These are phyloP conservation scores for Drosophila mauritiana DNA, from an alignment of 1,140 invertebrate species.

Conservation along the genomic window DNA sequence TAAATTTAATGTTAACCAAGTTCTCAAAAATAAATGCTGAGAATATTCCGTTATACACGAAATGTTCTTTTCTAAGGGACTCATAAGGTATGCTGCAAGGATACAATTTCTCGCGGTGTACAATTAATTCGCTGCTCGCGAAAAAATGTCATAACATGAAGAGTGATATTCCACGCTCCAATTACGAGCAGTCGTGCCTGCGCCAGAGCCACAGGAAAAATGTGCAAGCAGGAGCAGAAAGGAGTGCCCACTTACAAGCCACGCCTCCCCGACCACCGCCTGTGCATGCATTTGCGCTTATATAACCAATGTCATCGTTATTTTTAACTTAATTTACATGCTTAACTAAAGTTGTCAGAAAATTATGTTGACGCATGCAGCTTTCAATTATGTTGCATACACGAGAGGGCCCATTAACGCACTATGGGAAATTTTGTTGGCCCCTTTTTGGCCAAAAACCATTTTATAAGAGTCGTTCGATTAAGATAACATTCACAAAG, in stretches of 20 bases:
- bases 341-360: slow-evolving; percentile 83
- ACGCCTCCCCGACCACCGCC: slow-evolving; percentile 3
- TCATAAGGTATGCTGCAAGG: too few species aligned
- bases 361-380: slow-evolving; percentile 83
- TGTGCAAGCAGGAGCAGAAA: slow-evolving; percentile 13
- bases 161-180: slow-evolving; percentile 84
- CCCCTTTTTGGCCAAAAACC: too few species aligned
- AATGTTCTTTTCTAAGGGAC: too few species aligned
- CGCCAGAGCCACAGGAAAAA: slow-evolving; percentile 52
- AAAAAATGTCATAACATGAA: slow-evolving; percentile 84
- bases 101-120: slow-evolving; percentile 54
- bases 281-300: slow-evolving; percentile 72
- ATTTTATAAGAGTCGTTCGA: too few species aligned
- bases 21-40: too few species aligned
- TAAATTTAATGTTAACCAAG: too few species aligned
- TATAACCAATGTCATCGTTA: slow-evolving; percentile 83
- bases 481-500: too few species aligned
- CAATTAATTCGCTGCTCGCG: slow-evolving; percentile 81
- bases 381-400: slow-evolving; percentile 81
- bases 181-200: slow-evolving; percentile 78
- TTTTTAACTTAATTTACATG: slow-evolving; percentile 83
- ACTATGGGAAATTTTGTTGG: too few species aligned
- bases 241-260: slow-evolving; percentile 19
- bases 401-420: slow-evolving; percentile 44
- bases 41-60: too few species aligned